Evolutionary conservation across 1,140 invertebrate genomes (phyloP).

Genomic region (Melitaea cinxia): DNA sequence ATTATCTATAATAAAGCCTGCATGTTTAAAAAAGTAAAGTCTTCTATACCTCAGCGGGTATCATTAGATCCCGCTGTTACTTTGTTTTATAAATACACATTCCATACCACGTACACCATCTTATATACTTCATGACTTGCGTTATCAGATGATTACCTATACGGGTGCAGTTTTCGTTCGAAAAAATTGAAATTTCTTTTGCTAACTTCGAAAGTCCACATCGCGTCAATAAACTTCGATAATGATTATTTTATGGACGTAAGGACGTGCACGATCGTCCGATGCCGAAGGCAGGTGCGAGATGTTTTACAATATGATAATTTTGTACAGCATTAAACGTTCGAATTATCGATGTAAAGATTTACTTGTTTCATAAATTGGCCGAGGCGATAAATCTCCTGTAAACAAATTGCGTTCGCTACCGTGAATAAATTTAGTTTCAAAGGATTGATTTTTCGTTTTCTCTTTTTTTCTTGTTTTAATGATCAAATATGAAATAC

Average conservation of each 20-base stretch:
- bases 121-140: slow-evolving; percentile 6
- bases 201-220: slow-evolving; percentile 7
- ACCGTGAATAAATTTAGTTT: slow-evolving; percentile 24
- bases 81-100: slow-evolving; percentile 8
- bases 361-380: slow-evolving; percentile 26
- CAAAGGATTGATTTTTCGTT: slow-evolving; percentile 15
- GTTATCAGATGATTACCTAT: background rate
- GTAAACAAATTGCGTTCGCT: slow-evolving; percentile 25
- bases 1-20: background rate
- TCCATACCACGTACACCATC: background rate
- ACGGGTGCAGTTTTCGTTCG: background rate
- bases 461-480: slow-evolving; percentile 5
- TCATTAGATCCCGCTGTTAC: background rate
- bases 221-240: slow-evolving; percentile 30
- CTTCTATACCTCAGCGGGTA: background rate
- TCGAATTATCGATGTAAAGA: slow-evolving; percentile 29
- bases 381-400: slow-evolving; percentile 22
- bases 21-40: background rate
- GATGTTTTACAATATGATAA: slow-evolving; percentile 35
- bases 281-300: slow-evolving; percentile 38
- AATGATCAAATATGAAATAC: slow-evolving; percentile 1
- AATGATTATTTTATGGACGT: slow-evolving; percentile 30
- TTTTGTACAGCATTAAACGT: slow-evolving; percentile 8
- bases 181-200: slow-evolving; percentile 1
- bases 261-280: slow-evolving; percentile 24